Base-by-base conservation (phyloP, 2,888 invertebrate species). In the Encarsia formosa region DNA sequence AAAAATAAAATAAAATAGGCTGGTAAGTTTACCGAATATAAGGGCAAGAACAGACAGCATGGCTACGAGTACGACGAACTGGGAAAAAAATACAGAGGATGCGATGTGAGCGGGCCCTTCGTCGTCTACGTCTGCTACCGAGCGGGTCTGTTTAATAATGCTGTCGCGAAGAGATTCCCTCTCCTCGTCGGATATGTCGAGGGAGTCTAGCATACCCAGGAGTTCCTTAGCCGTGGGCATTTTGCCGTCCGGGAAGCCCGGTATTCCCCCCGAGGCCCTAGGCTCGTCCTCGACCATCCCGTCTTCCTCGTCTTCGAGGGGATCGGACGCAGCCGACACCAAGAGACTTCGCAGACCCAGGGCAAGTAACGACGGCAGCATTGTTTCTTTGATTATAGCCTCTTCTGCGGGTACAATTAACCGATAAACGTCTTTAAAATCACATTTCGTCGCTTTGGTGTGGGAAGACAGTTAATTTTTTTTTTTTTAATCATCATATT, bases 161-260 rank as follows among this genome's bases (percentile, higher is more conserved):
- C 79, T 76, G 2, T 75, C 75, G 49, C 75, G 77, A 18, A 87
- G 62, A 46, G 75, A 78, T n/a, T 80, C 80, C 57, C 79, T 83
- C 45, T 84, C 80, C 19, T 82, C 82, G 5, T 85, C 85, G 43
- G 78, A 74, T 2, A 87, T 65, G 2, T 79, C 81, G 62, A 83
- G 76, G 0, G 76, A 68, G 18, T 86, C 79, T 19, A 86, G 70
- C 68, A 83, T 70, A 37, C 79, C 77, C 54, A 85, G 63, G 1
- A 86, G 65, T 34, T 82, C 78, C 20, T 82, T 81, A 2, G 78
- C 65, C 1, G 79, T 77, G 1, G 84, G 82, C 52, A 81, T 73
- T 49, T 76, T 69, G n/a, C 46, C 52, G 23, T 35, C 52, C 4
- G 52, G 49, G 20, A 56, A 45, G 11, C 32, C 26, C n/a, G 19